A percentile compares a stretch with the other conserved stretches of the same genome.
Conservation (phyloP, 2,888 invertebrate genomes). For the Podotricha telesiphe region DNA sequence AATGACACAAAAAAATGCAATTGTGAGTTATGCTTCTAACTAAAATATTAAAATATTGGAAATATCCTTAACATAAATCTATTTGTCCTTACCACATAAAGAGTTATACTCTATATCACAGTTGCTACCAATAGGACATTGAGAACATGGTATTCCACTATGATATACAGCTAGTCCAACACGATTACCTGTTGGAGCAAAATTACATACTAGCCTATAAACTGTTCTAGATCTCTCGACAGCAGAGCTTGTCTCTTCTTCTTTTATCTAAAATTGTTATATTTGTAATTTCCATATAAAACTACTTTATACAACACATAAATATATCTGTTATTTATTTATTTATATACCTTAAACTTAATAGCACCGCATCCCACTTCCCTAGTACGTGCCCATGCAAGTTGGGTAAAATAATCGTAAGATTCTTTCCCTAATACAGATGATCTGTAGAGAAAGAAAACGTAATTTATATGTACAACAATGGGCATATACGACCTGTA, state of each 20-base stretch:
- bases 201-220: constrained; percentile 71
- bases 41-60: too few relatives aligned
- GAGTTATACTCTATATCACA: constrained; percentile 59
- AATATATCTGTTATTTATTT: not conserved
- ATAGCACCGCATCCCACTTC: constrained; percentile 73
- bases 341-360: constrained; percentile 65
- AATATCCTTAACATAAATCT: not conserved
- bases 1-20: too few relatives aligned
- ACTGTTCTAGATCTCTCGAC: constrained; percentile 58
- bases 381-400: constrained; percentile 67
- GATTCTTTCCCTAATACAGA: constrained; percentile 51
- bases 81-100: constrained; percentile 57
- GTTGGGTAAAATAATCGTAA: constrained; percentile 74
- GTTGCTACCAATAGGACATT: constrained; percentile 53
- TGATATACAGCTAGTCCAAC: constrained; percentile 60
- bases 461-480: not conserved
- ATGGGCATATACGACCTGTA: too few relatives aligned
- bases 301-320: too few relatives aligned
- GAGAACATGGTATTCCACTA: constrained; percentile 63
- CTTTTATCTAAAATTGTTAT: constrained; percentile 53
- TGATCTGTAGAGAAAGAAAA: constrained; percentile 50
- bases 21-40: too few relatives aligned
- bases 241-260: constrained; percentile 43
- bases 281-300: not conserved
- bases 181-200: constrained; percentile 66